A percentile compares a stretch with the other conserved stretches of the same genome.
phyloP scores from a whole-genome alignment of 2,888 invertebrate species.

The Latrodectus elegans region DNA sequence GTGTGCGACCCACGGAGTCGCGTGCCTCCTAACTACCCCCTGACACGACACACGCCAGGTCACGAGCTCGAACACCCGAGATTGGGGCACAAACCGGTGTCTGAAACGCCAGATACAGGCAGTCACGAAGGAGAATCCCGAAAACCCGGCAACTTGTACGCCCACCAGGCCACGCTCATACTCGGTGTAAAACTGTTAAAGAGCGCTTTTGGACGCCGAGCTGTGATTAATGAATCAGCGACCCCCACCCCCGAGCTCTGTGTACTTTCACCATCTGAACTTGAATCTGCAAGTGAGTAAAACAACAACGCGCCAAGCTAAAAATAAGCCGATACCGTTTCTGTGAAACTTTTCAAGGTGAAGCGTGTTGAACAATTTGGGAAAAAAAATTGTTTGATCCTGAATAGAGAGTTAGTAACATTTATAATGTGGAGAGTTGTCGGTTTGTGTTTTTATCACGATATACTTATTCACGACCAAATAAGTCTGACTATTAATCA shows the following conservation, averaged over 20 bases:
- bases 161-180: neutral
- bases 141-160: neutral
- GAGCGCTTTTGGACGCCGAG: neutral
- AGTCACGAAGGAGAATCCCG: slow-evolving; percentile 5
- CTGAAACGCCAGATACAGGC: neutral
- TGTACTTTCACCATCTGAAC: neutral
- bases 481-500: too few species aligned
- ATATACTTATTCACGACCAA: too few species aligned
- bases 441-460: too few species aligned
- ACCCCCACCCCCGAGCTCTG: neutral
- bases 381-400: too few species aligned
- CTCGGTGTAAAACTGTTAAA: neutral
- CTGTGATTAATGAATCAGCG: neutral
- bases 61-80: slow-evolving; percentile 36
- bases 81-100: slow-evolving; percentile 8
- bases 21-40: slow-evolving; percentile 57
- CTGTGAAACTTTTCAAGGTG: too few species aligned
- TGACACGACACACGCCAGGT: slow-evolving; percentile 53
- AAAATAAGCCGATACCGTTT: too few species aligned
- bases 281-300: too few species aligned
- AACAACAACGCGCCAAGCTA: too few species aligned
- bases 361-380: too few species aligned
- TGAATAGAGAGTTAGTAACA: too few species aligned
- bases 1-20: slow-evolving; percentile 55
- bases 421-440: too few species aligned